Conservation (phyloP, 2,888 invertebrate species). For the Seira sanloemensis region DNA sequence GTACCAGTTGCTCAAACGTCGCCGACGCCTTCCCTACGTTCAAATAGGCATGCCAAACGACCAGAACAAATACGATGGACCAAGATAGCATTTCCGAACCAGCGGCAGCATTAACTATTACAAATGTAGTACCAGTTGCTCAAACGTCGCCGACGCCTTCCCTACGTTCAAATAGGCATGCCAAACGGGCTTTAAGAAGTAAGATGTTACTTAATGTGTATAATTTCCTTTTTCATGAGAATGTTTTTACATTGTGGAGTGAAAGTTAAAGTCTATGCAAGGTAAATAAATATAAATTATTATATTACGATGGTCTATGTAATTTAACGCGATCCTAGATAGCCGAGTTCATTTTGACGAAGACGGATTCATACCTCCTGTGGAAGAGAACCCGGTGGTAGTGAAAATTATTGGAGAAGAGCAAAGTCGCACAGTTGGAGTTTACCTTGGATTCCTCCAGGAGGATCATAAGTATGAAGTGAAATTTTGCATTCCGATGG, state of each 20-base stretch:
- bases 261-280: too few relatives aligned
- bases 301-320: not conserved
- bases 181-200: constrained; percentile 58
- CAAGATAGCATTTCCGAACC: constrained; percentile 46
- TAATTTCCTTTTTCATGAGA: not conserved
- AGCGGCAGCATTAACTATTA: not conserved
- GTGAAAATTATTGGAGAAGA: constrained; percentile 67
- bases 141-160: constrained; percentile 60
- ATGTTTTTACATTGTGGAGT: too few relatives aligned
- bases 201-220: constrained; percentile 5
- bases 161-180: constrained; percentile 49
- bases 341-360: constrained; percentile 71
- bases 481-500: constrained; percentile 64
- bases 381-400: constrained; percentile 67
- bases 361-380: constrained; percentile 55
- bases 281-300: too few relatives aligned
- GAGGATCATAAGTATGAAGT: constrained; percentile 70
- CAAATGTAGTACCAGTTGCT: constrained; percentile 47
- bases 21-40: constrained; percentile 49
- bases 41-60: constrained; percentile 56
- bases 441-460: constrained; percentile 71
- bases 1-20: constrained; percentile 63
- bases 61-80: too few relatives aligned
- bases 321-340: constrained; percentile 47
- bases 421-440: constrained; percentile 62